These are phyloP conservation scores for Caligus rogercresseyi DNA, from an alignment of 1,140 invertebrate species.

Conservation along the genomic window DNA sequence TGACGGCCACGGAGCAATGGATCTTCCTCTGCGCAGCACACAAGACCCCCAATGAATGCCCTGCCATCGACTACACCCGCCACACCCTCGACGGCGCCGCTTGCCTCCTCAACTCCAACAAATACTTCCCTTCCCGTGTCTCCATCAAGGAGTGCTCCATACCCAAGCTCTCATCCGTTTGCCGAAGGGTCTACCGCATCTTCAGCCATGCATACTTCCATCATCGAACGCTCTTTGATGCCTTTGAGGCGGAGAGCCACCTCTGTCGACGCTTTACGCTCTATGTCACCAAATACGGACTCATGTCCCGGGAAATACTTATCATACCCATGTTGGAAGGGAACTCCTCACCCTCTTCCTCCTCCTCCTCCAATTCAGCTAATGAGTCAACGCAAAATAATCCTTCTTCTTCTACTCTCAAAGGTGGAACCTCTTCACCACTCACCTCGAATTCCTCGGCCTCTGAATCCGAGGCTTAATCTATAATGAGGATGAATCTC, in stretches of 20 bases:
- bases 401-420: not conserved
- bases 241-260: constrained; percentile 89
- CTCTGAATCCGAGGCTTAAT: not conserved
- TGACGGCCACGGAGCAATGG: constrained; percentile 99
- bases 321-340: constrained; percentile 87
- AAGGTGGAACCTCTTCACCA: not conserved
- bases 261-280: constrained; percentile 89
- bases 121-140: constrained; percentile 95
- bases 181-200: constrained; percentile 92
- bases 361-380: not conserved
- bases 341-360: constrained; percentile 5
- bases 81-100: constrained; percentile 98
- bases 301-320: constrained; percentile 95
- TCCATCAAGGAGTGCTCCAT: constrained; percentile 39
- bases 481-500: no score
- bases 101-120: constrained; percentile 94
- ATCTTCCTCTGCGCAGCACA: constrained; percentile 99
- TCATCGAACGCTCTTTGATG: constrained; percentile 88
- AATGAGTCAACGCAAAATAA: no score
- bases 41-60: constrained; percentile 99
- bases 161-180: constrained; percentile 92
- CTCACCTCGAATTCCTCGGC: not conserved
- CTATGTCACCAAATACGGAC: constrained; percentile 94
- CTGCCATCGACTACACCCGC: constrained; percentile 96
- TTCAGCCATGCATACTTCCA: constrained; percentile 99